A percentile compares a stretch with the other conserved stretches of the same genome.
phyloP scores from a whole-genome alignment of 2,888 invertebrate species.

The Watsonalla cultraria region DNA sequence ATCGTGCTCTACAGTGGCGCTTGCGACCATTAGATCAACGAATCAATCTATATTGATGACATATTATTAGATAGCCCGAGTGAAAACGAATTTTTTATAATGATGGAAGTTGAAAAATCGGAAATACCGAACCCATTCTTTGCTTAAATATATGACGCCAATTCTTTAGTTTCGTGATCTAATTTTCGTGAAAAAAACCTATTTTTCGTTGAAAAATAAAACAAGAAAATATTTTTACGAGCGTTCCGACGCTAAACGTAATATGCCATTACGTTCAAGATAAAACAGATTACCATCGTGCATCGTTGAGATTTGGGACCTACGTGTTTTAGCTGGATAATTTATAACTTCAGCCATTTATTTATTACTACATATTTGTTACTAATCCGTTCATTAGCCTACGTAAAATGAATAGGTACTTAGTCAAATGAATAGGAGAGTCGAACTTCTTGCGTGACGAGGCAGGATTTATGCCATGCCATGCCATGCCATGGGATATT shows the following conservation, averaged over 20 bases:
- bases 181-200: neutral
- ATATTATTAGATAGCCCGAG: too few relatives aligned
- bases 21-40: too few relatives aligned
- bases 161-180: neutral
- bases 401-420: too few relatives aligned
- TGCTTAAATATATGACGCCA: neutral
- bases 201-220: constrained; percentile 2
- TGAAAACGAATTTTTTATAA: too few relatives aligned
- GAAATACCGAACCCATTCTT: neutral
- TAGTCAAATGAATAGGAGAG: too few relatives aligned
- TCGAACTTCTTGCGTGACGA: too few relatives aligned
- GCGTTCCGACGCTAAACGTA: constrained; percentile 7
- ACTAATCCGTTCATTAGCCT: too few relatives aligned
- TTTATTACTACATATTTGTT: neutral
- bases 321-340: neutral
- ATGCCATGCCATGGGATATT: too few relatives aligned
- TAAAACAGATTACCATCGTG: constrained; percentile 12
- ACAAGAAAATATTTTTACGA: constrained; percentile 10
- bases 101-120: too few relatives aligned
- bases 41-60: too few relatives aligned
- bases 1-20: too few relatives aligned
- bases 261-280: constrained; percentile 14
- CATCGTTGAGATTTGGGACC: neutral
- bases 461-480: too few relatives aligned
- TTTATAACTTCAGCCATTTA: neutral